Conservation (phyloP, 2,113 vertebrate genomes). For the Brachypteracias leptosomus region DNA sequence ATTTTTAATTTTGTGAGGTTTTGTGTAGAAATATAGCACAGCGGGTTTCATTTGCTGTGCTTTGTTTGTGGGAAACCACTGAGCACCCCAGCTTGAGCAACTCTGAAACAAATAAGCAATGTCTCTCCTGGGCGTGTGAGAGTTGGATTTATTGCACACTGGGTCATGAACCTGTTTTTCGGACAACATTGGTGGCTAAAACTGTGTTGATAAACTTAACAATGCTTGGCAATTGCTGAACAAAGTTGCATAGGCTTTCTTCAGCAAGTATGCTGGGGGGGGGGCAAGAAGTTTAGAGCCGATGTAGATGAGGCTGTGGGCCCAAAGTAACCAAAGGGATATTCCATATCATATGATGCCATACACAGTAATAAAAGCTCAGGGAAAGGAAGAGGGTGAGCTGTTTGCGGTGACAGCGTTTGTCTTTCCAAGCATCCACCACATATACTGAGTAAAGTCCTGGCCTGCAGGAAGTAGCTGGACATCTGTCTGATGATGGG, state of each 20-base stretch:
- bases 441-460: not conserved
- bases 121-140: too few species aligned
- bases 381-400: not conserved
- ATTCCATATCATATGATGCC: not conserved
- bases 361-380: not conserved
- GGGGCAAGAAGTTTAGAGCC: not conserved
- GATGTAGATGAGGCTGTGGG: not conserved
- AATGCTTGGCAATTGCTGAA: not conserved
- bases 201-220: not conserved
- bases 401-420: not conserved
- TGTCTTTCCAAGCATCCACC: not conserved
- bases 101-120: too few species aligned
- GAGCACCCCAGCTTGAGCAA: too few species aligned
- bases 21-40: too few species aligned
- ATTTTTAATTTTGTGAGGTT: too few species aligned
- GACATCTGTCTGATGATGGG: not conserved
- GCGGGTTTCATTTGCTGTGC: too few species aligned
- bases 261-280: not conserved
- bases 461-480: not conserved
- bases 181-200: not conserved
- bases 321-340: not conserved
- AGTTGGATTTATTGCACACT: too few species aligned
- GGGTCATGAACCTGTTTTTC: too few species aligned
- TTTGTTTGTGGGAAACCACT: too few species aligned
- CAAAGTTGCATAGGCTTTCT: not conserved